These are phyloP conservation scores for Mionectes olivaceus DNA, from an alignment of 2,797 vertebrate species.

Conservation along the genomic window DNA sequence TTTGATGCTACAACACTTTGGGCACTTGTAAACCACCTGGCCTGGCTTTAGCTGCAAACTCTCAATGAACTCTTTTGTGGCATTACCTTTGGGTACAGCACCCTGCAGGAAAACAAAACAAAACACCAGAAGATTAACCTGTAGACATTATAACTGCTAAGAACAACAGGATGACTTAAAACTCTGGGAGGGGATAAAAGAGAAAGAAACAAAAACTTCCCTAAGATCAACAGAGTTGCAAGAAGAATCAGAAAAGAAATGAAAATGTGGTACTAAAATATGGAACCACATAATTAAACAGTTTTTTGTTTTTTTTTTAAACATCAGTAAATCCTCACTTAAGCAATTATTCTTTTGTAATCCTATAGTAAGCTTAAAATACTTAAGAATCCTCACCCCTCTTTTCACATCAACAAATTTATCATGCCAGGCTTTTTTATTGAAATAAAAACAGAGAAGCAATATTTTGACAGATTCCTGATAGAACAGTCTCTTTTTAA, in stretches of 20 bases:
- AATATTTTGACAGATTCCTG: background rate
- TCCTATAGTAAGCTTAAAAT: background rate
- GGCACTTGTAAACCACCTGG: slow-evolving; percentile 98
- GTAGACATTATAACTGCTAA: background rate
- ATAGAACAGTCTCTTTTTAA: background rate
- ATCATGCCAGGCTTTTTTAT: background rate
- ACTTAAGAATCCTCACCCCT: background rate
- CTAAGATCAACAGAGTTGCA: background rate
- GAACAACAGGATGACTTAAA: background rate
- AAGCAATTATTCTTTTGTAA: background rate
- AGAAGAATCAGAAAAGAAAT: background rate
- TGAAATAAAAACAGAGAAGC: background rate
- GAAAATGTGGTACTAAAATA: background rate
- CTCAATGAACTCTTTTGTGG: slow-evolving; percentile 98
- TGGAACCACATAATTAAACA: background rate
- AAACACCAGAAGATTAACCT: background rate
- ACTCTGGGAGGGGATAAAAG: background rate
- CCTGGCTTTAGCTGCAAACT: slow-evolving; percentile 97
- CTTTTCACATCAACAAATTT: background rate
- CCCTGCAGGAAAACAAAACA: slow-evolving; percentile 80
- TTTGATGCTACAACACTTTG: slow-evolving; percentile 99
- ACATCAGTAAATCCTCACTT: background rate
- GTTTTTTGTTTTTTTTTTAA: background rate
- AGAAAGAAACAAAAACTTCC: background rate
- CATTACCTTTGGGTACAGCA: slow-evolving; percentile 97